Evolutionary conservation across 2,797 vertebrate genomes (phyloP).

Genomic region (Arrhamphus sclerolepis): DNA sequence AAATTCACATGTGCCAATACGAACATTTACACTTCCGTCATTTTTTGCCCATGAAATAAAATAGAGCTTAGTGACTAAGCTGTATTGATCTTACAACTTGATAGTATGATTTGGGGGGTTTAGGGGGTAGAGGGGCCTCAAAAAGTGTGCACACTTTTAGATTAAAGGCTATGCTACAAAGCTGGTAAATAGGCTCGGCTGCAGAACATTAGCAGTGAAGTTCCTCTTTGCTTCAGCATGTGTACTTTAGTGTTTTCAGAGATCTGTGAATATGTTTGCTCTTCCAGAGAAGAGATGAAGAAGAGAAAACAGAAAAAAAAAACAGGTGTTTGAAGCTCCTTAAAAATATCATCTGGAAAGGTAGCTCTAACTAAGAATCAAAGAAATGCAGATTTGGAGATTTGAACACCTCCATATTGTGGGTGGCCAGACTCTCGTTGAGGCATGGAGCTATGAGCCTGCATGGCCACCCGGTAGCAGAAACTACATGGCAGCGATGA

Average conservation of each 20-base stretch:
- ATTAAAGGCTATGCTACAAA: conserved; percentile 56
- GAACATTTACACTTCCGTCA: conserved; percentile 90
- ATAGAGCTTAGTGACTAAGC: conserved; percentile 84
- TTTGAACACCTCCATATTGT: conserved; percentile 70
- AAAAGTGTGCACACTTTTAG: conserved; percentile 69
- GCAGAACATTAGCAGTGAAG: conserved; percentile 32
- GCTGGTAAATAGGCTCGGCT: conserved; percentile 54
- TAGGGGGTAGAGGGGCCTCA: conserved; percentile 71
- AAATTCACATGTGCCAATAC: conserved; percentile 93
- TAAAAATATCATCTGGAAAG: conserved; percentile 28
- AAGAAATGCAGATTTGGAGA: conserved; percentile 13
- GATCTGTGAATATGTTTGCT: conserved; percentile 7
- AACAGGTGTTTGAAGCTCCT: neutral
- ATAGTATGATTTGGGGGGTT: conserved; percentile 83
- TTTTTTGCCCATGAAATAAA: conserved; percentile 84
- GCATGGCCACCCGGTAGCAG: conserved; percentile 74
- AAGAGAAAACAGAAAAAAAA: too few species aligned
- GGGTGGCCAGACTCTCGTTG: conserved; percentile 72
- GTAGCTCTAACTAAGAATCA: conserved; percentile 30
- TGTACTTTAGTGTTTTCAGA: conserved; percentile 29
- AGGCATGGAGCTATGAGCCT: conserved; percentile 66
- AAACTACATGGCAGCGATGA: conserved; percentile 57
- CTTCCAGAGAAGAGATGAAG: neutral
- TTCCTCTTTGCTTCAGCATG: conserved; percentile 12
- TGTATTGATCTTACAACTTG: conserved; percentile 87